Base-by-base conservation (phyloP, 2,797 vertebrate species). In the Rhabdophis nuchalis region DNA sequence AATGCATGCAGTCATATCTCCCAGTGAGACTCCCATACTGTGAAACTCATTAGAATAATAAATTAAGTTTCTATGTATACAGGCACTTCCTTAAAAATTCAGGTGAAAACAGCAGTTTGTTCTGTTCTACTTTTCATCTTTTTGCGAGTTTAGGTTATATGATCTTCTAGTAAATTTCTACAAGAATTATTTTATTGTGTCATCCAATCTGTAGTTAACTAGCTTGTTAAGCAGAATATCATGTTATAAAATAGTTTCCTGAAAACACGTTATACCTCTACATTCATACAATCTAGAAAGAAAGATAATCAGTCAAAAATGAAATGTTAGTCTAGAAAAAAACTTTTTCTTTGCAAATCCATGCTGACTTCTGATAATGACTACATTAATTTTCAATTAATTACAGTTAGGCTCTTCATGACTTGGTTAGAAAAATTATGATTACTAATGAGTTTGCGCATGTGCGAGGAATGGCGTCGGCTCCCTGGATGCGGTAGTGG, bases 31-130 rank as follows among this genome's bases (percentile, higher is more conserved):
- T 93, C 94, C 97, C 97, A 95, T 96, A 96, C 97, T 97, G 97
- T 96, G 97, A 97, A 97, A 97, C 96, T 97, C 97, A 97, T 97
- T 98, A 98, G 97, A 97, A 97, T 98, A 97, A 98, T 98, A 97
- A 97, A 98, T 98, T 97, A 97, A 96, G 96, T 96, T 96, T 96
- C 97, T 96, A 92, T 95, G 94, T 96, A 94, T 91, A 93, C 95
- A 97, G 96, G 94, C 94, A 92, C 96, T 96, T 96, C 94, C 96
- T 94, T 96, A 97, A 96, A 94, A 96, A 94, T 97, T 95, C 96
- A 96, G 96, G 97, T 97, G 93, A 96, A 96, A 96, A 93, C 90
- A 93, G 91, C 85, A 94, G 96, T 94, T 96, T 95, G 86, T 93
- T 93, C 93, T 94, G 95, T 94, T 96, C 95, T 94, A 94, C 94